Base-by-base conservation (phyloP, 2,113 vertebrate genomes). In the Serinus canaria region DNA sequence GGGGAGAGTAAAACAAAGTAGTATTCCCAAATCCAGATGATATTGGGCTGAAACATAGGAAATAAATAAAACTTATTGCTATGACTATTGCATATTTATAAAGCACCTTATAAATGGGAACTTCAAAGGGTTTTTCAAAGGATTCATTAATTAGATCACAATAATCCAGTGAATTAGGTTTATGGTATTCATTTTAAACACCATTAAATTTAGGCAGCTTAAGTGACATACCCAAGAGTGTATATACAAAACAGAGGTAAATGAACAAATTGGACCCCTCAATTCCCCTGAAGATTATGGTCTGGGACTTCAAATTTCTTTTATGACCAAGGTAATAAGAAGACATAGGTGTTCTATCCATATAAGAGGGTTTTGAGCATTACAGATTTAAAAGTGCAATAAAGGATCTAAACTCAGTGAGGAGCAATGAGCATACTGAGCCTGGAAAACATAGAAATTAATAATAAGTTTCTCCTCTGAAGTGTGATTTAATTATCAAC, bases 81-180 rank as follows among this genome's bases (percentile, higher is more conserved):
- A 53, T 62, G 28, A 47, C 6, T 74, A 50, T 41, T 72, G 39
- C 16, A 23, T 66, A 74, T 72, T 83, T 92, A 79, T 83, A 87
- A 69, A 80, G 20, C 20, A 94, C 66, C 24, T 58, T 55, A 50
- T 13, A 60, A 85, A 93, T 31, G 17, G 81, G 33, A 68, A 84
- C 15, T 85, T 94, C 43, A 95, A 85, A 87, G 22, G 6, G 28
- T 81, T 95, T 91, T 92, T 90, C 50, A 93, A 94, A 92, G 62
- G 28, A 79, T 81, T 92, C 5, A 62, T 90, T 94, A 92, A 80
- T 81, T 89, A 84, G 15, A 68, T 62, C 27, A 64, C 27, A 90
- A 68, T 50, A 78, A 74, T 55, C 23, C 44, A 86, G 23, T 33
- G 18, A 88, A 93, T 85, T 50, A 96, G 41, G 23, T 69, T 64